Conservation (phyloP, 2,888 invertebrate species). For the Neoitamus cyanurus region DNA sequence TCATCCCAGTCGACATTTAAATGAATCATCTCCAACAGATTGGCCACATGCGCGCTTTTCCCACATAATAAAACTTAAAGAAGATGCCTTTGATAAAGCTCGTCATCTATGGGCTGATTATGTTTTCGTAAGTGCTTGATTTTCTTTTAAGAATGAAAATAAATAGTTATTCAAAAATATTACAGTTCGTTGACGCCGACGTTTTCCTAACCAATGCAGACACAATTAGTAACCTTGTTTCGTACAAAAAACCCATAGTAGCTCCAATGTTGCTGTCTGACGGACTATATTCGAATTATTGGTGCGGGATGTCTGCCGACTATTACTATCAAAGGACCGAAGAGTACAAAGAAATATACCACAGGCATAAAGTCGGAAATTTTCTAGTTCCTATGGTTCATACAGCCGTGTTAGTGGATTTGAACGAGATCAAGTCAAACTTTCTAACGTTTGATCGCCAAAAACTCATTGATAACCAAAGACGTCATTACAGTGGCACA, state of each 20-base stretch:
- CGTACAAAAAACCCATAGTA: conserved; percentile 73
- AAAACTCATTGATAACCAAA: conserved; percentile 58
- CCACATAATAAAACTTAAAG: conserved; percentile 83
- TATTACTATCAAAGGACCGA: conserved; percentile 88
- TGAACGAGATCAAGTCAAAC: conserved; percentile 72
- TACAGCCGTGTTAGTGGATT: conserved; percentile 83
- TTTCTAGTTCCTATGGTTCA: conserved; percentile 92
- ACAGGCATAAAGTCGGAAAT: conserved; percentile 77
- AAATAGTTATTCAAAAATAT: background rate
- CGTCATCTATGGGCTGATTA: conserved; percentile 88
- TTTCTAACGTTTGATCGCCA: conserved; percentile 76
- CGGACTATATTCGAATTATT: conserved; percentile 93
- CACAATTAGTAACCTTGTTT: conserved; percentile 73
- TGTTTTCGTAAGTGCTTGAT: conserved; percentile 76
- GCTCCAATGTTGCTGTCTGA: conserved; percentile 90
- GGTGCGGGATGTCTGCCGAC: conserved; percentile 90
- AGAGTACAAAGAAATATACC: conserved; percentile 83
- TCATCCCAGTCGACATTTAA: conserved; percentile 64
- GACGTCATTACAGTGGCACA: conserved; percentile 47
- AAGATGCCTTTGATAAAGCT: conserved; percentile 78
- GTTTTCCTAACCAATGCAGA: conserved; percentile 78
- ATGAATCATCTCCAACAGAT: conserved; percentile 74
- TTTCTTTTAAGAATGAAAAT: background rate
- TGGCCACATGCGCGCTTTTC: conserved; percentile 82
- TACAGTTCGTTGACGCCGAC: conserved; percentile 87